Evolutionary conservation across 2,888 invertebrate species (phyloP), one percentile per base, ranked within the genome.

Genomic region (Oegoconia quadripuncta): DNA sequence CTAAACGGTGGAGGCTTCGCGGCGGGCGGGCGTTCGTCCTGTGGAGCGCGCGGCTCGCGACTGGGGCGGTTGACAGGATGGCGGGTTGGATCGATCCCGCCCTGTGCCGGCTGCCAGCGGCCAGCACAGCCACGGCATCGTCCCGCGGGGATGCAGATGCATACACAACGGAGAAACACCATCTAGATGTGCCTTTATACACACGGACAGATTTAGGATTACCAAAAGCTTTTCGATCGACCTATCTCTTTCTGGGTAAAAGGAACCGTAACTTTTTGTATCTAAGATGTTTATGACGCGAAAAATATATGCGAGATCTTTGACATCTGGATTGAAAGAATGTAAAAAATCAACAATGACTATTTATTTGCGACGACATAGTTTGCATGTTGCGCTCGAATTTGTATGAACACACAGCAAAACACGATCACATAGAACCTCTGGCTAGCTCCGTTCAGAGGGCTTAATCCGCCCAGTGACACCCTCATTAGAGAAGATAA

Each of bases 141-240:
- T 82, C 82, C 81, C 81, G 79, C 77, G 77, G 84, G 86, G 84
- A 83, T 86, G 84, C 83, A 81, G 82, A 78, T 83, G 82, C 79
- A 78, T 55, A 68, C 57, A 61, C 52, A 48, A 42, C 38, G 39
- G 40, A 49, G 50, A 46, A 37, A 34, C 27, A 41, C 39, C 32
- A 30, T 39, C 53, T 59, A 55, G 60, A 60, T 52, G 51, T 43
- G 60, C 45, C 47, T 45, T 8, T 4, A 15, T 8, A 15, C 30
- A 29, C 27, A n/a, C n/a, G n/a, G n/a, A n/a, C n/a, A n/a, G n/a
- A n/a, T n/a, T n/a, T n/a, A 15, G 18, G 22, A 22, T 2, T 9
- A 7, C 22, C 5, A 4, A 7, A 7, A 9, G 2, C 2, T 22
- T 22, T 22, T 9, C 2, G 22, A 18, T 4, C 7, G 4, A 5